phyloP scores from a whole-genome alignment of 2,888 invertebrate genomes.

The Drosophila setosimentum region DNA sequence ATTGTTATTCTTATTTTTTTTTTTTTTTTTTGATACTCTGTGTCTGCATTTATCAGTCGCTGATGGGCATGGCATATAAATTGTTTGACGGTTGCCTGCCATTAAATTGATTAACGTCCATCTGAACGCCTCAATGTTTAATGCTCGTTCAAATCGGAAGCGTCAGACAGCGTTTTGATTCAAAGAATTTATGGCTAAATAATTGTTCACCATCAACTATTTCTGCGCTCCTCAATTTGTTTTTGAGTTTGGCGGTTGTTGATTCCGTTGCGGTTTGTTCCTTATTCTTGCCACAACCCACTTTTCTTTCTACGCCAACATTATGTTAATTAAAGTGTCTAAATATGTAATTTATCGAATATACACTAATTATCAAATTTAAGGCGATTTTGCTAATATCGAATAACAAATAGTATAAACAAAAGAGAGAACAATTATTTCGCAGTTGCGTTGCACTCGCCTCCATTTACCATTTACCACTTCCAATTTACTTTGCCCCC shows the following conservation, averaged over 20 bases:
- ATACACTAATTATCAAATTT: conserved; percentile 29
- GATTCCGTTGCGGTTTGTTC: conserved; percentile 2
- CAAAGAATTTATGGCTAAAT: conserved; percentile 47
- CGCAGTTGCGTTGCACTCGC: conserved; percentile 18
- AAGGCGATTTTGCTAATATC: conserved; percentile 28
- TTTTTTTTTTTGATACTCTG: not conserved
- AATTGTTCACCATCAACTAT: conserved; percentile 49
- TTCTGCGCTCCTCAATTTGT: conserved; percentile 31
- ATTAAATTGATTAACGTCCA: conserved; percentile 66
- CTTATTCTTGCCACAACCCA: conserved; percentile 22
- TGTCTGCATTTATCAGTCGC: conserved; percentile 38
- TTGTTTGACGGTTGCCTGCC: conserved; percentile 16
- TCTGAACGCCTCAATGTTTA: conserved; percentile 59
- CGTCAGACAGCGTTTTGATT: conserved; percentile 34
- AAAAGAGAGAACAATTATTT: conserved; percentile 28
- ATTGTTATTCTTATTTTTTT: not conserved
- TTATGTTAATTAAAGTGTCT: conserved; percentile 75
- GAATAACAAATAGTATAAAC: conserved; percentile 23
- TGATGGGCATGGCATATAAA: conserved; percentile 31
- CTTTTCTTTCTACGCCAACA: conserved; percentile 66
- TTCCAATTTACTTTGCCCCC: not conserved
- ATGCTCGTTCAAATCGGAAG: too few relatives aligned
- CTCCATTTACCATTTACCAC: conserved; percentile 7
- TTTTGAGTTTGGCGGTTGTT: not conserved
- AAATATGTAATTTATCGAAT: conserved; percentile 57